Percentiles rank a stretch among this genome's conserved stretches.
Evolutionary conservation across 1,140 invertebrate genomes (phyloP).

Genomic region (Drosophila carrolli): DNA sequence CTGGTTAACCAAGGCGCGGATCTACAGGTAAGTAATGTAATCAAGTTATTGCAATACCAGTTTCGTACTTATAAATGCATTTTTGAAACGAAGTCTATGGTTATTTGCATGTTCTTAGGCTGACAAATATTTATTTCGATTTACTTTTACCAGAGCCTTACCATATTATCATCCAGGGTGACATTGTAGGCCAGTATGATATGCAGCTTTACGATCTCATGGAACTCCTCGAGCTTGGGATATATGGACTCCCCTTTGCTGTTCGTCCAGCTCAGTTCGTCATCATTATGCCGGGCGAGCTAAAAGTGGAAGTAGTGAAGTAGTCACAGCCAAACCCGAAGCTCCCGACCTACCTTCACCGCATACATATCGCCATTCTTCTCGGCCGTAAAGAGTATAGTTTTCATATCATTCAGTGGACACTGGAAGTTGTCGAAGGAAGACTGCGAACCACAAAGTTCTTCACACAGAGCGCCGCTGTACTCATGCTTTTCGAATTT

Average conservation of each 20-base stretch:
- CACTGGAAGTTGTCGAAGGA: constrained; percentile 77
- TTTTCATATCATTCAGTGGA: constrained; percentile 71
- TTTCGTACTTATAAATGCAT: no score
- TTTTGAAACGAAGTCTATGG: no score
- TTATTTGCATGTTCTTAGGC: no score
- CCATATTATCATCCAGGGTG: constrained; percentile 82
- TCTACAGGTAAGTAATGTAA: constrained; percentile 28
- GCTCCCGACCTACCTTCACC: constrained; percentile 70
- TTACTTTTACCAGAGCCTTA: constrained; percentile 8
- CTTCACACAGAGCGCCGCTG: constrained; percentile 75
- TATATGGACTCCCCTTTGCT: constrained; percentile 65
- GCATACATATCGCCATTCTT: constrained; percentile 78
- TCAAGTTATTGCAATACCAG: no score
- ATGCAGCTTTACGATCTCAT: constrained; percentile 78
- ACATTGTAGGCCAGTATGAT: constrained; percentile 81
- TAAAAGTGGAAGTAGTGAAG: constrained; percentile 6
- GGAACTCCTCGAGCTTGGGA: constrained; percentile 78
- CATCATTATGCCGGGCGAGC: constrained; percentile 71
- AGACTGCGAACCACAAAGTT: constrained; percentile 61
- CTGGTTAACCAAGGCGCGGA: constrained; percentile 71
- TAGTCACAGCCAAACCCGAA: constrained; percentile 28
- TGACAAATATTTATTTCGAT: no score
- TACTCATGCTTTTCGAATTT: constrained; percentile 73
- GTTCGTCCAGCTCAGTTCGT: constrained; percentile 74
- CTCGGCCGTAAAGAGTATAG: constrained; percentile 74